phyloP scores from a whole-genome alignment of 2,888 invertebrate species.

The Rhagonycha fulva region DNA sequence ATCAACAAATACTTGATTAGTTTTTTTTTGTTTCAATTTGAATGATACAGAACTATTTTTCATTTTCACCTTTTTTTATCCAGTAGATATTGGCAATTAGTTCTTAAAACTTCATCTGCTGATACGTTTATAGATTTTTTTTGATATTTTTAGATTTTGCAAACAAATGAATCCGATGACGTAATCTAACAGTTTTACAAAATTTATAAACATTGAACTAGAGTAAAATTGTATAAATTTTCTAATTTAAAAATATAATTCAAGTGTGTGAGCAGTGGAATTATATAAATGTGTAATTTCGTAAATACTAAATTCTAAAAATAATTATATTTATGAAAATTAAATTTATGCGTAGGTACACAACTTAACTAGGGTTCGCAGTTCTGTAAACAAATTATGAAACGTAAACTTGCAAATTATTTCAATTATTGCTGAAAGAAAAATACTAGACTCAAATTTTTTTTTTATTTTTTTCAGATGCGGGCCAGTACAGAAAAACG shows the following conservation, averaged over 20 bases:
- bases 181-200: background rate
- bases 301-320: background rate
- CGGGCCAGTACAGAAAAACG: slow-evolving; percentile 4
- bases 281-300: background rate
- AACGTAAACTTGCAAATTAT: background rate
- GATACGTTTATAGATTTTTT: slow-evolving; percentile 17
- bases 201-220: background rate
- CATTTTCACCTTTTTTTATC: slow-evolving; percentile 9
- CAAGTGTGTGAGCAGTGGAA: background rate
- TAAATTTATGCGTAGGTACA: background rate
- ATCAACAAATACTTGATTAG: background rate
- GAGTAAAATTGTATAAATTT: background rate
- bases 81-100: slow-evolving; percentile 1
- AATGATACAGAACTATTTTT: background rate
- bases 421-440: background rate
- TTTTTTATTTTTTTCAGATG: slow-evolving; percentile 20
- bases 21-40: background rate
- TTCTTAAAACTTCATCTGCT: slow-evolving; percentile 10
- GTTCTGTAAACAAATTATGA: background rate
- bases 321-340: background rate
- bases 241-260: background rate
- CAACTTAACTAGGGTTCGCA: background rate
- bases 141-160: slow-evolving; percentile 18
- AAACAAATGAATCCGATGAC: slow-evolving; percentile 18
- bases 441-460: background rate